Evolutionary conservation across 2,113 vertebrate genomes (phyloP).

Genomic region (Varanus salvator): DNA sequence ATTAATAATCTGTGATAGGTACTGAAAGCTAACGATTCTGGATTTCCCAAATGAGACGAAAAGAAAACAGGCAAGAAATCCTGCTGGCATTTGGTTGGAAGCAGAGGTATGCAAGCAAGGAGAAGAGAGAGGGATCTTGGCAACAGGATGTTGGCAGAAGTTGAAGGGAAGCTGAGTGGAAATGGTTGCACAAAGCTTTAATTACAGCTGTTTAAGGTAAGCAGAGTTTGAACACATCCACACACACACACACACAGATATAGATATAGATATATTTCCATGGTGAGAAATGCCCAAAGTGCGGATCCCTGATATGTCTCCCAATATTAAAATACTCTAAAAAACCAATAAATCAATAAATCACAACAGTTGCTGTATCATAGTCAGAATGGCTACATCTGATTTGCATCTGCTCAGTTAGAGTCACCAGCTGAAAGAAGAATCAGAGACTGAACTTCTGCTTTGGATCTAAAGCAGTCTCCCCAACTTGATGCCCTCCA

Average conservation of each 20-base stretch:
- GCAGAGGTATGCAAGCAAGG: constrained; percentile 4
- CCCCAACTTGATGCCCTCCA: neutral
- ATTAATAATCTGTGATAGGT: neutral
- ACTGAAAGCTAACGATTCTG: neutral
- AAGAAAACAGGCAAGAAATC: neutral
- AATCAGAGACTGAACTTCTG: neutral
- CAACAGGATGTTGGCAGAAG: neutral
- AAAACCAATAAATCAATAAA: neutral
- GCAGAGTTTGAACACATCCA: neutral
- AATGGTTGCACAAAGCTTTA: neutral
- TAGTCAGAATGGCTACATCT: neutral
- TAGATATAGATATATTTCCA: no score
- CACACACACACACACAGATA: no score
- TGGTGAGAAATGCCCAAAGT: neutral
- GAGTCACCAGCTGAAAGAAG: neutral
- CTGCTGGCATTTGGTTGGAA: neutral
- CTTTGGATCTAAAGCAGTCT: neutral
- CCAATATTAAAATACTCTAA: neutral
- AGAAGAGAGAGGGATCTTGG: neutral
- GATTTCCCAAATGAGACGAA: neutral
- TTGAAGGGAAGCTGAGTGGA: constrained; percentile 23
- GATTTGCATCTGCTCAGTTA: neutral
- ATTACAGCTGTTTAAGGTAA: constrained; percentile 21
- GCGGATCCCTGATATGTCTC: neutral
- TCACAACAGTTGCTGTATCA: neutral